phyloP scores from a whole-genome alignment of 2,797 vertebrate genomes.

The Graptemys geographica region DNA sequence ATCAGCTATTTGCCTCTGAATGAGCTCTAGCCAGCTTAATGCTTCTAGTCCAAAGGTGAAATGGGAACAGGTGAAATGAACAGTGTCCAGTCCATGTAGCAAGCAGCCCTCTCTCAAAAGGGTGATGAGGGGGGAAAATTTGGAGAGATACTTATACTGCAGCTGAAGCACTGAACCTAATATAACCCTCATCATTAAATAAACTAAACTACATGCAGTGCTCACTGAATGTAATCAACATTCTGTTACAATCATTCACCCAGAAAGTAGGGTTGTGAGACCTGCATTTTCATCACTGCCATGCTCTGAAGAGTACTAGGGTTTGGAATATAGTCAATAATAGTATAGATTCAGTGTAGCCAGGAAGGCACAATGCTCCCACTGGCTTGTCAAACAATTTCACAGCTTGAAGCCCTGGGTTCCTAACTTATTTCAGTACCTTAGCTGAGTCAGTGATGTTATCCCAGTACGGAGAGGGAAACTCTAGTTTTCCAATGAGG shows the following conservation, averaged over 20 bases:
- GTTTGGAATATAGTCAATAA: neutral
- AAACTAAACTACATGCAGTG: neutral
- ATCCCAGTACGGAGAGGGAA: conserved; percentile 98
- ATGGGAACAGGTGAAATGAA: neutral
- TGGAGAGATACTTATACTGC: neutral
- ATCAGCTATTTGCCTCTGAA: neutral
- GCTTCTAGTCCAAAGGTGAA: neutral
- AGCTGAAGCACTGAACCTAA: neutral
- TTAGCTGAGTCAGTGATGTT: conserved; percentile 94
- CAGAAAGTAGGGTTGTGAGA: neutral
- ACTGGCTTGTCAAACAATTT: neutral
- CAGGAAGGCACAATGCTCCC: neutral
- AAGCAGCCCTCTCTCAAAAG: neutral
- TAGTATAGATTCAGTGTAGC: neutral
- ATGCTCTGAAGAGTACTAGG: neutral
- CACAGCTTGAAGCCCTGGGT: neutral
- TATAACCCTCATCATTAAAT: neutral
- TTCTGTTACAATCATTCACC: neutral
- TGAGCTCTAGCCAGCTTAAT: neutral
- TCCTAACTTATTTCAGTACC: conserved; percentile 76
- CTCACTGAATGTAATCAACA: neutral
- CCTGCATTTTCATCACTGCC: neutral
- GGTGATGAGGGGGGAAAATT: neutral
- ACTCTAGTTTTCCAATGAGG: conserved; percentile 91
- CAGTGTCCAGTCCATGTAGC: neutral